A percentile compares a stretch with the other conserved stretches of the same genome.
Evolutionary conservation across 1,140 invertebrate species (phyloP).

Genomic region (Brachionus rotundiformis): DNA sequence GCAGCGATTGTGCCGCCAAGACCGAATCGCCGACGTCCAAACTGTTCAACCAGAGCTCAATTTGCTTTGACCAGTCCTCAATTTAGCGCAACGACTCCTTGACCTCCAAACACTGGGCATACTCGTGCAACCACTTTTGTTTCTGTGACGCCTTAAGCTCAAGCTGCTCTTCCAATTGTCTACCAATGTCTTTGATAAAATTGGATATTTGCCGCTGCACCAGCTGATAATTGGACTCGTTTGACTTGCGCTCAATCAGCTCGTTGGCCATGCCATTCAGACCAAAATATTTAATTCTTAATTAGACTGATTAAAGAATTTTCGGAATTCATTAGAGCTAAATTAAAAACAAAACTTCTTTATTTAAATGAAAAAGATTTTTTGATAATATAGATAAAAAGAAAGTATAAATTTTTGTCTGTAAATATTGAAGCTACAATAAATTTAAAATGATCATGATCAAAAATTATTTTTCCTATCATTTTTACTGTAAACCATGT

Average conservation of each 20-base stretch:
- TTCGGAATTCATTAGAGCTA: too few relatives aligned
- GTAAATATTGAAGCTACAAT: too few relatives aligned
- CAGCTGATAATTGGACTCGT: not conserved
- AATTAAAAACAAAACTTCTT: too few relatives aligned
- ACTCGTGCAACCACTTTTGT: not conserved
- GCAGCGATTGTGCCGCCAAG: not conserved
- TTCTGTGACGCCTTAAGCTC: not conserved
- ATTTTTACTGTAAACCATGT: too few relatives aligned
- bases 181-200: slow-evolving; percentile 4
- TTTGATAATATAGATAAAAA: too few relatives aligned
- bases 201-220: not conserved
- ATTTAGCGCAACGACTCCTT: not conserved
- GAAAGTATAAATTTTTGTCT: too few relatives aligned
- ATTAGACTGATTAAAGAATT: too few relatives aligned
- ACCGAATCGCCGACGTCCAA: not conserved
- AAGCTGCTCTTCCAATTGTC: not conserved
- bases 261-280: not conserved
- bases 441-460: too few relatives aligned
- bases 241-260: not conserved
- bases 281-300: too few relatives aligned
- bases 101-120: not conserved
- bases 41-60: slow-evolving; percentile 4
- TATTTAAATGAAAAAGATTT: too few relatives aligned
- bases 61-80: not conserved
- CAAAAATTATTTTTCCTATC: too few relatives aligned